Evolutionary conservation across 2,113 vertebrate genomes (phyloP), one percentile per base, ranked within the genome.

Genomic region (Eublepharis macularius): DNA sequence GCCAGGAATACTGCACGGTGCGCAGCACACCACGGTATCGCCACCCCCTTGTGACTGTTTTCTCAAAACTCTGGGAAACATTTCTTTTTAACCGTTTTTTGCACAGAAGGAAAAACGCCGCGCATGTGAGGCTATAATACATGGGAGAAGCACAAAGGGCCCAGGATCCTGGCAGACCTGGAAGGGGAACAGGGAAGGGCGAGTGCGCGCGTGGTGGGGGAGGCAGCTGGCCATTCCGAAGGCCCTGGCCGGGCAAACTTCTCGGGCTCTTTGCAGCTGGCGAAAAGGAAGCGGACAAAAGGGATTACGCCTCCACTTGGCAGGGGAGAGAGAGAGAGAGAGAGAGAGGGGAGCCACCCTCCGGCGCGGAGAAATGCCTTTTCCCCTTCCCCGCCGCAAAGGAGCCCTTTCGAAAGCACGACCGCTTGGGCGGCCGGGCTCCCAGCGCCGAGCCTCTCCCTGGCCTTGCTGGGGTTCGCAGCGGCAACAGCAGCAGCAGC

Each of bases 171-270:
- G 84, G 84, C 84, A 79, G 76, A 47, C 45, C 83, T 39, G 76
- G 82, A 51, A 69, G 54, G 73, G 16, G n/a, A 47, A 26, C n/a
- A 69, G 65, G 47, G 83, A 70, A 65, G 60, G 79, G 49, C 13
- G 76, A 1, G 65, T 26, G 36, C 17, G 65, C 34, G 65, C 19
- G 66, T n/a, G 76, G 29, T 34, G 24, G 12, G 76, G 68, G 66
- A 85, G 84, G 76, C 84, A 85, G 84, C 76, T 80, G 68, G 84
- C 73, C 73, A 39, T 80, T 80, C 41, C 69, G 49, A 80, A 80
- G 16, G 66, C 66, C 63, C 68, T 24, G 76, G 68, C 84, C 80
- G 84, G 84, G 77, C 84, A 86, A 86, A 80, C 84, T 80, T 86
- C 77, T 86, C 10, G 68, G 47, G 84, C 81, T 80, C 76, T 73